Evolutionary conservation across 2,888 invertebrate species (phyloP), one percentile per base, ranked within the genome.

Genomic region (Harpalus rufipes): DNA sequence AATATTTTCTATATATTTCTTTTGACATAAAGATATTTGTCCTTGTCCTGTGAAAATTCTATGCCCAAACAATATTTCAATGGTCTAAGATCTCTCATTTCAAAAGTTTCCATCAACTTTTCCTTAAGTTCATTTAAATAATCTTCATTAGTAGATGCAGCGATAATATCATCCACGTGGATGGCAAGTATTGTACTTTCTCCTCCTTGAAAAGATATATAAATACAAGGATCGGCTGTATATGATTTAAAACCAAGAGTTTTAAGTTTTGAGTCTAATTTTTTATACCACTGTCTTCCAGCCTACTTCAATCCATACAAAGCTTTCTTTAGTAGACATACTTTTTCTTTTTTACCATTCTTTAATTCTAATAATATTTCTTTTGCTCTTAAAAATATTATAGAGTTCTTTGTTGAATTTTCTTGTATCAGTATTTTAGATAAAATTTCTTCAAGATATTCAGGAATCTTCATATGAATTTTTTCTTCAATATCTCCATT

Each of bases 281-380:
- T 76, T 76, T 41, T 76, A 10, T 16, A 83, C 74, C 51, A 76
- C 18, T 82, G 39, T 14, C 72, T 32, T n/a, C 83, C 72, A 51
- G 83, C 76, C 21, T 82, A 41, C 32, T 65, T 65, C 12, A 65
- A 32, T 16, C 18, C 65, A 32, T 65, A 65, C 8, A 65, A 12
- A 32, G 72, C 83, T 72, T 83, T 83, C 8, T 83, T 76, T 18
- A 76, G 32, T n/a, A n/a, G n/a, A n/a, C n/a, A n/a, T n/a, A n/a
- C n/a, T n/a, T n/a, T n/a, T n/a, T n/a, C n/a, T n/a, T n/a, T n/a
- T n/a, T n/a, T 74, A 78, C 18, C 21, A 25, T 56, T 85, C 16
- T 61, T 61, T 86, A 79, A 56, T n/a, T 44, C 16, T 68, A 82
- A 86, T 61, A 72, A 85, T 85, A 58, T 85, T 41, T 12, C 14